Base-by-base conservation (phyloP, 2,797 vertebrate species). In the Bothrops alternatus region DNA sequence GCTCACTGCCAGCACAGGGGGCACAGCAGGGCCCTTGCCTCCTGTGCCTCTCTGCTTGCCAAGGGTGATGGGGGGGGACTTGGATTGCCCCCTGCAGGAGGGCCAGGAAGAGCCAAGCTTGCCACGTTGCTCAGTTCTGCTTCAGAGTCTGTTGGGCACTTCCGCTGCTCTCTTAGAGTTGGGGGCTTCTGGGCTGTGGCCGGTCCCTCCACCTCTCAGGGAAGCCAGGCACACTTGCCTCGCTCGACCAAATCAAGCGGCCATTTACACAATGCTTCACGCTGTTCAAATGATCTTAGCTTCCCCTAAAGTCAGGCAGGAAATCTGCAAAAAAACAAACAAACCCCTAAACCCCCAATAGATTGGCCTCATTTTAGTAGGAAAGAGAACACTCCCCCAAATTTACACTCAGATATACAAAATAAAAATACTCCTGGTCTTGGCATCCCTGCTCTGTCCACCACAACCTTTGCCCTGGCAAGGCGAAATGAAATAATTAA, bases 401-500 rank as follows among this genome's bases (percentile, higher is more conserved):
- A 25, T 82, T 12, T 11, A 25, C 20, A 2, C 73, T 82, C 20
- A 1, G 20, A 12, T 6, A n/a, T 32, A 20, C 18, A 20, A 20
- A 78, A 78, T 20, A 37, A 1, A 25, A 20, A 23, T 23, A 11
- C 18, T 23, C 73, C 73, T 42, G 73, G 32, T 18, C 69, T 78
- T 10, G 32, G 37, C 69, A 20, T 23, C 7, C 18, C 18, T 42
- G 73, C 73, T 78, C 32, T 23, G 16, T 13, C 69, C 0, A 0
- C 69, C 69, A 20, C 69, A 20, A 20, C 69, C 32, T 23, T 42
- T 78, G 69, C 18, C 37, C 73, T 78, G 7, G 73, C 73, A 4
- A 78, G 42, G 18, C 0, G 1, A 23, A 42, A 11, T 0, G 6
- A 37, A 20, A 73, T 8, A 1, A 73, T 3, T 1, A 4, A 42